Percentiles rank a stretch among this genome's conserved stretches.
Conservation (phyloP, 2,113 vertebrate species). For the Callionymus lyra region DNA sequence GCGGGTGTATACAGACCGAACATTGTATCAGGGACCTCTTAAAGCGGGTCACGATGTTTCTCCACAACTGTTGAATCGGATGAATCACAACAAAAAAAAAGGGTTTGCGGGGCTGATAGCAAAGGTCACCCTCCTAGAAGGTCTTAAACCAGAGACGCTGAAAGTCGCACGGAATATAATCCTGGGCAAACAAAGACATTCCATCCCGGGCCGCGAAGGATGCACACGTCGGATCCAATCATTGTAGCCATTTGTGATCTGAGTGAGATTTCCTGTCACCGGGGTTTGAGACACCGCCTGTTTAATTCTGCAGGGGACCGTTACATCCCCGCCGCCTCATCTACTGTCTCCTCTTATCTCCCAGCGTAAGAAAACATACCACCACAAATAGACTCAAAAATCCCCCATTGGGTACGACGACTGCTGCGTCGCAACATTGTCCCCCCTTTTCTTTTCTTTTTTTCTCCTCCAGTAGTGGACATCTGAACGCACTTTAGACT, state of each 20-base stretch:
- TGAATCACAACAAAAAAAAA: too few relatives aligned
- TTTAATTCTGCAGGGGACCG: slow-evolving; percentile 56
- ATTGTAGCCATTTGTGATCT: slow-evolving; percentile 51
- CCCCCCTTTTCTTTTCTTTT: too few relatives aligned
- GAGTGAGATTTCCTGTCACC: slow-evolving; percentile 63
- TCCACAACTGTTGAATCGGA: too few relatives aligned
- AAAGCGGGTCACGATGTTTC: too few relatives aligned
- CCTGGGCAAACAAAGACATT: slow-evolving; percentile 58
- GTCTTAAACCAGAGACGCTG: neutral
- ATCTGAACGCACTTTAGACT: slow-evolving; percentile 31
- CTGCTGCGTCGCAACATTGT: too few relatives aligned
- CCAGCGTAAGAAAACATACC: slow-evolving; percentile 28
- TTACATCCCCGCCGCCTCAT: slow-evolving; percentile 35
- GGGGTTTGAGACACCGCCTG: slow-evolving; percentile 39
- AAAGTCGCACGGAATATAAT: slow-evolving; percentile 31
- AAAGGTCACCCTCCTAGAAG: too few relatives aligned
- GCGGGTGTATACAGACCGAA: too few relatives aligned
- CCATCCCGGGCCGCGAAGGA: slow-evolving; percentile 45
- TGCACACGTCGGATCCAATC: slow-evolving; percentile 60
- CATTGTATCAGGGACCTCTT: too few relatives aligned
- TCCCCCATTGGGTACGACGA: slow-evolving; percentile 21
- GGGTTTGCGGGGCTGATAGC: too few relatives aligned
- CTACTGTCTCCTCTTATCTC: slow-evolving; percentile 51
- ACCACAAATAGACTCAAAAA: slow-evolving; percentile 3
- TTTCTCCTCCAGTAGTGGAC: slow-evolving; percentile 16